These are phyloP conservation scores for Plagiodera versicolora DNA, from an alignment of 2,888 invertebrate species.

Conservation along the genomic window DNA sequence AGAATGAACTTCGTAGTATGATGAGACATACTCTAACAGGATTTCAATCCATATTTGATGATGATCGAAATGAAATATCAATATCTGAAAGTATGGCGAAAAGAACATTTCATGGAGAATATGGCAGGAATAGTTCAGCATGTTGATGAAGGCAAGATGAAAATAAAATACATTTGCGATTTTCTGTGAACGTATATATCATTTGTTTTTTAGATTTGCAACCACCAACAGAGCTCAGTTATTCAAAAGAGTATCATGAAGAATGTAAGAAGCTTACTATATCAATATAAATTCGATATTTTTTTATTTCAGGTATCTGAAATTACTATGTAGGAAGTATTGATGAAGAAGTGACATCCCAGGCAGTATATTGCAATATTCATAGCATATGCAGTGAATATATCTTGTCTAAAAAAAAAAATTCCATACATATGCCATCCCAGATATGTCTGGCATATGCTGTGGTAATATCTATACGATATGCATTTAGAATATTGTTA, in stretches of 20 bases:
- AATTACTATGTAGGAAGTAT: neutral
- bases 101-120: neutral
- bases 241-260: neutral
- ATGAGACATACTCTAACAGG: neutral
- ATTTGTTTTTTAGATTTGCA: neutral
- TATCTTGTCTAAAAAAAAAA: neutral
- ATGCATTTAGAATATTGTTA: conserved; percentile 8
- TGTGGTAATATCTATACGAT: conserved; percentile 5
- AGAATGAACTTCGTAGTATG: neutral
- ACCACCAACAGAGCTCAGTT: neutral
- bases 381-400: conserved; percentile 10
- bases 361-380: conserved; percentile 6
- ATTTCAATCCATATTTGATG: neutral
- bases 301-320: conserved; percentile 2
- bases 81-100: neutral
- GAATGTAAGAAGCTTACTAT: neutral
- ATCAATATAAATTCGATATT: too few relatives aligned
- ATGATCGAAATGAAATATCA: neutral
- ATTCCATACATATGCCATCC: conserved; percentile 7
- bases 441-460: conserved; percentile 7
- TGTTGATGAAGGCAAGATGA: neutral
- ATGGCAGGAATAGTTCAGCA: neutral
- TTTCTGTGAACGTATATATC: too few relatives aligned
- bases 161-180: neutral
- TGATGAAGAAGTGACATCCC: neutral